A percentile compares a stretch with the other conserved stretches of the same genome.
Conservation (phyloP, 2,113 vertebrate genomes). For the Aleadryas rufinucha region DNA sequence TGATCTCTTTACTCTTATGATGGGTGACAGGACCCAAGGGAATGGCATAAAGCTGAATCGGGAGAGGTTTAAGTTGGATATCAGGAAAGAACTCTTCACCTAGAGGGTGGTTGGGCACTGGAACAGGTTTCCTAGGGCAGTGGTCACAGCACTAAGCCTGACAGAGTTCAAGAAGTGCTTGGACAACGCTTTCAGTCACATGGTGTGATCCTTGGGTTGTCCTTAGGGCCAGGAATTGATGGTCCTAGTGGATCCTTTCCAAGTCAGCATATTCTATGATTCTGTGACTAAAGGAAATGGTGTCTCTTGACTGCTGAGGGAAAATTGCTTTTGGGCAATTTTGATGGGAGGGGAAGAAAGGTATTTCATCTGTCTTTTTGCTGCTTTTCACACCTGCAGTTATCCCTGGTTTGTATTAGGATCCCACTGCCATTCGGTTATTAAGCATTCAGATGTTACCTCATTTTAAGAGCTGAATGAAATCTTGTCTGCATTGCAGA, state of each 20-base stretch:
- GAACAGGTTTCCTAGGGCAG: not conserved
- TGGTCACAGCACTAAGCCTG: not conserved
- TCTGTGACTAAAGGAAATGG: not conserved
- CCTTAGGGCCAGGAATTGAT: not conserved
- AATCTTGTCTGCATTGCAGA: not conserved
- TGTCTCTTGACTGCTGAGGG: not conserved
- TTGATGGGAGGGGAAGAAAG: not conserved
- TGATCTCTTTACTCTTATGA: not conserved
- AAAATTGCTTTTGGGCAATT: not conserved
- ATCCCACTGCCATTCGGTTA: not conserved
- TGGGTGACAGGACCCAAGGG: not conserved
- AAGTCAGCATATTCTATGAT: not conserved
- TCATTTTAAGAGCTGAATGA: not conserved
- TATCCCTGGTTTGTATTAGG: not conserved
- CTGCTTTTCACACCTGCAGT: not conserved
- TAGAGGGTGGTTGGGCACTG: rapidly evolving
- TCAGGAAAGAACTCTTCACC: not conserved
- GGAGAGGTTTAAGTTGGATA: not conserved
- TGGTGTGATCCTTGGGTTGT: not conserved
- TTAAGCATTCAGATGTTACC: not conserved
- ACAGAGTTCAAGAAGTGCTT: not conserved
- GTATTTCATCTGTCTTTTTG: not conserved
- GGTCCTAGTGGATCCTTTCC: not conserved
- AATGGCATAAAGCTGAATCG: not conserved
- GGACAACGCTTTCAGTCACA: not conserved